phyloP scores from a whole-genome alignment of 1,140 invertebrate genomes.

The Phymorhynchus buccinoides region DNA sequence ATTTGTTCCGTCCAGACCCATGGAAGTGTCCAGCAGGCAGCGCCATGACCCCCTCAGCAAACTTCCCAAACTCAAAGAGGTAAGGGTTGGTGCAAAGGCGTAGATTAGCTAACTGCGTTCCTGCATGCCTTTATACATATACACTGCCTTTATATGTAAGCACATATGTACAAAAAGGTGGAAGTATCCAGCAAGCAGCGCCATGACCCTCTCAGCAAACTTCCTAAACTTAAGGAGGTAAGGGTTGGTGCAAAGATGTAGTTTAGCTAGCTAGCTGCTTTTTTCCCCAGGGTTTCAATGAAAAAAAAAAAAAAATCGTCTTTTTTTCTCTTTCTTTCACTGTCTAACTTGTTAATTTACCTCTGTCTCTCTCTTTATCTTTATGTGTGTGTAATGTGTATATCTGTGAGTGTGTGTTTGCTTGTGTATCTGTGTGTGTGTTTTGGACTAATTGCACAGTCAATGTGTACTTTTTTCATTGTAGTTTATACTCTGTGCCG shows the following conservation, averaged over 20 bases:
- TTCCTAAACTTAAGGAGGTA: neutral
- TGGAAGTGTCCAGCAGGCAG: neutral
- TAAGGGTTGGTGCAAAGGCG: too few relatives aligned
- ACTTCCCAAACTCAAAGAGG: neutral
- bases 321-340: neutral
- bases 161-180: too few relatives aligned
- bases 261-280: neutral
- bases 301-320: neutral
- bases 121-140: neutral
- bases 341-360: neutral
- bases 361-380: neutral
- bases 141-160: neutral
- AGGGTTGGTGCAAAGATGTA: too few relatives aligned
- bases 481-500: neutral
- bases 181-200: neutral
- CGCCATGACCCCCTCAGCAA: neutral
- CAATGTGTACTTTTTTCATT: neutral
- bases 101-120: too few relatives aligned
- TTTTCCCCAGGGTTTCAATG: too few relatives aligned
- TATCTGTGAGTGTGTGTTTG: neutral
- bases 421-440: neutral
- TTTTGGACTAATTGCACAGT: neutral
- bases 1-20: neutral
- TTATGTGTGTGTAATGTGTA: neutral
- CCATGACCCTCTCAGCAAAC: neutral